Base-by-base conservation (phyloP, 2,113 vertebrate species). In the Kobus ellipsiprymnus region DNA sequence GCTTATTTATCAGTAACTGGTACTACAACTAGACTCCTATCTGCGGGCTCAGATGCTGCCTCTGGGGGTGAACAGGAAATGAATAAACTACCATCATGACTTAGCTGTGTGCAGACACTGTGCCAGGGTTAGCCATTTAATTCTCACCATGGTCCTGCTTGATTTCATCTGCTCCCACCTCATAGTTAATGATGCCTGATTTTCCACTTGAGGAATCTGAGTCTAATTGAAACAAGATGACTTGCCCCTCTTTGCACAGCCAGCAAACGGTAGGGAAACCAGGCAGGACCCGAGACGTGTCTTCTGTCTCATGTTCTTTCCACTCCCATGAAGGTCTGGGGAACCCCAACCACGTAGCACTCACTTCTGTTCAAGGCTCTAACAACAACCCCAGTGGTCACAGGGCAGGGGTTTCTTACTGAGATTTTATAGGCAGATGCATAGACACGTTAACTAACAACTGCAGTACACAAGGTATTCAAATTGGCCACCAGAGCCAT, bases 401-500 rank as follows among this genome's bases (percentile, higher is more conserved):
- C 3, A 12, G 29, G 46, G 54, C 27, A 71, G 82, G n/a, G 50
- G 60, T 55, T 71, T 36, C 36, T 54, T 3, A n/a, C 74, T 54
- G 71, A 81, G 36, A 86, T n/a, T 48, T 81, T 85, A 14, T 23
- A 57, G 12, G 30, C 25, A 85, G 87, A 50, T 71, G 6, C 19
- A 62, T 52, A 60, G 57, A 88, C 84, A 36, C 44, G n/a, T 44
- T 36, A 57, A 14, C 50, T 11, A 50, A 48, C 30, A 67, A 21
- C 36, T 9, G 29, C 12, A 25, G 55, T 64, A 36, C 30, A 29
- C 16, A 16, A 36, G 9, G 44, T 10, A 11, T 30, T 30, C 54
- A 10, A 46, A 46, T 3, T 30, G 83, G 5, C 21, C 9, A 2
- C 15, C 4, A 7, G 1, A 25, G 44, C 4, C 57, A 13, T 36